Percentiles rank a stretch among this genome's conserved stretches.
Conservation (phyloP, 2,797 vertebrate genomes). For the Pipistrellus pygmaeus region DNA sequence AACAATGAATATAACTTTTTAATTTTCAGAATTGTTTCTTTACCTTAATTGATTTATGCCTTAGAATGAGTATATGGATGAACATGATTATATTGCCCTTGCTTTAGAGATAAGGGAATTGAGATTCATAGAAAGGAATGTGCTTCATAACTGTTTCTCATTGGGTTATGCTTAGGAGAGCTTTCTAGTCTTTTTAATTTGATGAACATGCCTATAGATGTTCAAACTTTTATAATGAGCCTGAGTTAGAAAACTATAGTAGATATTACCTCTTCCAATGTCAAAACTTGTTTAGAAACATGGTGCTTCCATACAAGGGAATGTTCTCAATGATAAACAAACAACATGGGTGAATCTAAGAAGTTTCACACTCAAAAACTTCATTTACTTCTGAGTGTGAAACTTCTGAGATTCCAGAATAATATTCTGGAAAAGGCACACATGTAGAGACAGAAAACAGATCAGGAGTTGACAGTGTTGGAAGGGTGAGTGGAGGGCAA, state of each 20-base stretch:
- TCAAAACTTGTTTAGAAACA: neutral
- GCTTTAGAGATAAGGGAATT: neutral
- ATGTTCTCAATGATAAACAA: neutral
- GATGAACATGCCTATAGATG: neutral
- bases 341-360: neutral
- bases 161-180: neutral
- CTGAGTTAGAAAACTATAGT: neutral
- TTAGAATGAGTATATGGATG: neutral
- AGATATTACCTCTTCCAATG: neutral
- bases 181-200: neutral
- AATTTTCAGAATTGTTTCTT: slow-evolving; percentile 16
- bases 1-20: neutral
- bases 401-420: too few species aligned
- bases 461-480: neutral
- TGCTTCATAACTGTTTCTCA: neutral
- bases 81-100: neutral
- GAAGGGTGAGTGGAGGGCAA: accelerated
- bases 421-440: too few species aligned
- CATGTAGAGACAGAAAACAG: neutral
- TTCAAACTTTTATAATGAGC: neutral
- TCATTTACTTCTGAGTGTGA: too few species aligned
- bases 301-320: neutral
- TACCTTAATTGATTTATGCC: neutral
- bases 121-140: neutral
- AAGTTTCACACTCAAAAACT: neutral